Percentiles rank a stretch among this genome's conserved stretches.
Evolutionary conservation across 2,888 invertebrate genomes (phyloP).

Genomic region (Copidosoma aretas): DNA sequence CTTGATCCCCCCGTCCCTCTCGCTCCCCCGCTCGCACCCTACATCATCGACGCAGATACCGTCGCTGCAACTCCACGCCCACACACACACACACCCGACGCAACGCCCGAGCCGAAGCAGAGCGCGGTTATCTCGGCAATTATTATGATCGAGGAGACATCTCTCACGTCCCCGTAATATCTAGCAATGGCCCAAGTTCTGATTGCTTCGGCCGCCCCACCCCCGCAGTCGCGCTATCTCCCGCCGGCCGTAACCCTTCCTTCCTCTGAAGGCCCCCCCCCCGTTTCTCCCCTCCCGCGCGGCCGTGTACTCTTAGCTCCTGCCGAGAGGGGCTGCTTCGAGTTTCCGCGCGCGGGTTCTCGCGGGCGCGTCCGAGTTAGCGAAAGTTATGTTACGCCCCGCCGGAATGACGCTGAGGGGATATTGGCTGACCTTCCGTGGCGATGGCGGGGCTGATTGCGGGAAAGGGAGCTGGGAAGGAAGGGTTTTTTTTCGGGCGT

Average conservation of each 20-base stretch:
- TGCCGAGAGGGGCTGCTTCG: too few species aligned
- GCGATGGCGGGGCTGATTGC: neutral
- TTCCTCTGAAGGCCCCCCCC: conserved; percentile 25
- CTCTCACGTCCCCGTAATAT: conserved; percentile 63
- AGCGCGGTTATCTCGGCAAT: conserved; percentile 59
- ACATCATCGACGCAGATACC: neutral
- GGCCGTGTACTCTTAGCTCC: neutral
- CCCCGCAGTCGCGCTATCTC: conserved; percentile 21
- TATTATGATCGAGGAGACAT: conserved; percentile 63
- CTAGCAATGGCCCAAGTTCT: conserved; percentile 63
- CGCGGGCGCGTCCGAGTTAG: conserved; percentile 3
- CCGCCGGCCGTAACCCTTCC: conserved; percentile 42
- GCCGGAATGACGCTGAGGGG: neutral
- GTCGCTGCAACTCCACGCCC: neutral
- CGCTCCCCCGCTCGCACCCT: neutral
- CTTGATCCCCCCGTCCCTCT: neutral
- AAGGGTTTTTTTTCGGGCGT: too few species aligned
- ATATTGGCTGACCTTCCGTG: neutral
- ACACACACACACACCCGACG: neutral
- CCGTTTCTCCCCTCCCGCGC: neutral
- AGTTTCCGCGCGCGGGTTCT: neutral
- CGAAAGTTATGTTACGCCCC: conserved; percentile 10
- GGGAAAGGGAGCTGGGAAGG: too few species aligned
- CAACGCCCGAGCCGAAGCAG: neutral
- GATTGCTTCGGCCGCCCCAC: conserved; percentile 58